phyloP scores from a whole-genome alignment of 2,113 vertebrate genomes.

The Hydrolagus affinis region DNA sequence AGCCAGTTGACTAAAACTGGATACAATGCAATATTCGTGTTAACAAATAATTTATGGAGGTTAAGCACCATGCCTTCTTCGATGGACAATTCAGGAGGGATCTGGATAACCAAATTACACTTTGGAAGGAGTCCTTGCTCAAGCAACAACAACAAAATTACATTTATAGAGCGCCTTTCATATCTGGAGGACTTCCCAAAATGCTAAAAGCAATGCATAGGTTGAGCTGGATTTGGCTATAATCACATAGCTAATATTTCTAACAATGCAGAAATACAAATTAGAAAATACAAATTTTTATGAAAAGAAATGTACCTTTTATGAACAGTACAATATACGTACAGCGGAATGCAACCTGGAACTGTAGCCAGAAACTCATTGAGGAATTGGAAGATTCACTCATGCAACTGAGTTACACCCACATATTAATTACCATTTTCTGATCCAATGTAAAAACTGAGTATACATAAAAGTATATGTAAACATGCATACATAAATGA shows the following conservation, averaged over 20 bases:
- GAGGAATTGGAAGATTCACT: background rate
- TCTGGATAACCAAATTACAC: no score
- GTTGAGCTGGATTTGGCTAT: no score
- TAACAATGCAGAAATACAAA: background rate
- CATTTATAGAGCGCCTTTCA: no score
- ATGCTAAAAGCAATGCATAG: no score
- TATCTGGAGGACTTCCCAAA: no score
- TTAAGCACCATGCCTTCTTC: no score
- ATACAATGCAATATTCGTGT: no score
- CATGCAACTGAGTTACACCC: constrained; percentile 18
- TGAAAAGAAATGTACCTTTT: background rate
- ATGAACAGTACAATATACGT: background rate
- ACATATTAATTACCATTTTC: constrained; percentile 25
- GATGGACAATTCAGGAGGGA: no score
- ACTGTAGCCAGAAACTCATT: background rate
- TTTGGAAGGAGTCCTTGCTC: no score
- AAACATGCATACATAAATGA: background rate
- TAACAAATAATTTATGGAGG: no score
- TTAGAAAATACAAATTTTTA: background rate
- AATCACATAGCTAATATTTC: background rate
- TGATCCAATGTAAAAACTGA: constrained; percentile 24
- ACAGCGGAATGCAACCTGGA: background rate
- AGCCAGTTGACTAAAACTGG: no score
- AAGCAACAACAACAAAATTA: no score
- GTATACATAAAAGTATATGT: background rate